These are phyloP conservation scores for Astropecten irregularis DNA, from an alignment of 53 echinoderm and acorn worm species.

Conservation along the genomic window DNA sequence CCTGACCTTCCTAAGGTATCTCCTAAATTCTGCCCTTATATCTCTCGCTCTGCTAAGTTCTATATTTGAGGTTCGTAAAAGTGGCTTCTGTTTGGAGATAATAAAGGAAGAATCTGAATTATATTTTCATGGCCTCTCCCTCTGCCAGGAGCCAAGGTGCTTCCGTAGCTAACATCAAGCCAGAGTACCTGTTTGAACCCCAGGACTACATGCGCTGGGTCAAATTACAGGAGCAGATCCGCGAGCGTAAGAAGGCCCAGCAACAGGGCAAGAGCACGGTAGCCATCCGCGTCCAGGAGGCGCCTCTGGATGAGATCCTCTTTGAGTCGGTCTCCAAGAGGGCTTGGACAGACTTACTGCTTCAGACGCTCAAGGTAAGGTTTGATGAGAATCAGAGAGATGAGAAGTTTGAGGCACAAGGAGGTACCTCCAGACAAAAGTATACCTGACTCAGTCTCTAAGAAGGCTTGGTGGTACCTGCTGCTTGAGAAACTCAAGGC, in stretches of 20 bases:
- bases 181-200: slow-evolving; percentile 96
- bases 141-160: slow-evolving; percentile 91
- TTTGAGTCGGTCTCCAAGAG: slow-evolving; percentile 99
- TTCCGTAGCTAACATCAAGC: slow-evolving; percentile 90
- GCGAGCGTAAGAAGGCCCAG: slow-evolving; percentile 73
- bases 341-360: slow-evolving; percentile 93
- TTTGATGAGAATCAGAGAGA: no score
- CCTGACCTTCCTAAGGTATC: slow-evolving; percentile 88
- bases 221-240: slow-evolving; percentile 83
- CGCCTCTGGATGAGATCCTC: slow-evolving; percentile 73
- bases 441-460: no score
- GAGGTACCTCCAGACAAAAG: no score
- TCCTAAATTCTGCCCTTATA: no score
- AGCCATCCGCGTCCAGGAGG: slow-evolving; percentile 70
- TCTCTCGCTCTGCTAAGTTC: no score
- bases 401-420: no score
- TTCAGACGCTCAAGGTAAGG: slow-evolving; percentile 92
- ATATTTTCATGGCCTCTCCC: neutral
- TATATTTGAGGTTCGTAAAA: no score
- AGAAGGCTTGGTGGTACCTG: no score
- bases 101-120: no score
- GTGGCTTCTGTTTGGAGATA: no score
- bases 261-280: slow-evolving; percentile 76
- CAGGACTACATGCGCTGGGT: slow-evolving; percentile 94
- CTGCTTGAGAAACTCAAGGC: no score